phyloP scores from a whole-genome alignment of 2,888 invertebrate species.

The Cordylochernes scorpioides region DNA sequence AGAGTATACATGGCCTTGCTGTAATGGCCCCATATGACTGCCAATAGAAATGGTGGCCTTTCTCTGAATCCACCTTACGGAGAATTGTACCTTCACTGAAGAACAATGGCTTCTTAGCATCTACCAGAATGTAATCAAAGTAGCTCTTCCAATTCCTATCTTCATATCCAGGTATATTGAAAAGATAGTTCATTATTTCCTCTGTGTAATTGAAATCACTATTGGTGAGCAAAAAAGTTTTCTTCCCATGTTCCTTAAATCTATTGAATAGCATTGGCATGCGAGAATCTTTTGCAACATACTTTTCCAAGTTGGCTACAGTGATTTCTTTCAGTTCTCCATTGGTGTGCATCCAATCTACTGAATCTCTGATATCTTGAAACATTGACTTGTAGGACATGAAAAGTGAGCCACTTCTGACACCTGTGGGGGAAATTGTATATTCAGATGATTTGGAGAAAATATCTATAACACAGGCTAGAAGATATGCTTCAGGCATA shows the following conservation, averaged over 20 bases:
- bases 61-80: conserved; percentile 70
- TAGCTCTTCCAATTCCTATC: conserved; percentile 89
- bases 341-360: conserved; percentile 54
- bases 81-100: conserved; percentile 89
- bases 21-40: conserved; percentile 69
- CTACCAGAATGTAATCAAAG: conserved; percentile 89
- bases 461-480: conserved; percentile 84
- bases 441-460: conserved; percentile 72
- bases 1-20: conserved; percentile 39
- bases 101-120: conserved; percentile 83
- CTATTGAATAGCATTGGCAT: conserved; percentile 62
- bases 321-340: conserved; percentile 74
- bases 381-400: conserved; percentile 97
- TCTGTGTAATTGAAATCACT: conserved; percentile 86
- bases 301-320: conserved; percentile 58
- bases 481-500: conserved; percentile 81
- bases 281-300: conserved; percentile 70
- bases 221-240: conserved; percentile 83
- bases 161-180: too few species aligned
- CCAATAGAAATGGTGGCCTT: conserved; percentile 75
- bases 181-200: too few species aligned
- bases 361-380: conserved; percentile 80
- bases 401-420: conserved; percentile 65
- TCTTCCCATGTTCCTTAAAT: conserved; percentile 70
- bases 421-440: conserved; percentile 44